Conservation (phyloP, 2,113 vertebrate genomes). For the Megatriorchis doriae region DNA sequence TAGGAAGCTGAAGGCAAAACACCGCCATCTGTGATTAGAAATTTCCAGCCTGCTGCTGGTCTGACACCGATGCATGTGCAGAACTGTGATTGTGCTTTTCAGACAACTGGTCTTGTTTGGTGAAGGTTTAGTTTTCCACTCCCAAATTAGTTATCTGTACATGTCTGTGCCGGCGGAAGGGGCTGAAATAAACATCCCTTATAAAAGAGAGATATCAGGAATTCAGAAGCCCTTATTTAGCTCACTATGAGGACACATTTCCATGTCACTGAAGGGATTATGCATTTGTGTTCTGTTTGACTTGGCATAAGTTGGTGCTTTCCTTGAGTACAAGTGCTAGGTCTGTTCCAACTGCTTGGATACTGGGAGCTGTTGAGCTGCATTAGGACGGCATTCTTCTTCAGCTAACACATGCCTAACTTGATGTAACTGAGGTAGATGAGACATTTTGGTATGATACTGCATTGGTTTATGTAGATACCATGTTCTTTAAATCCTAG, state of each 20-base stretch:
- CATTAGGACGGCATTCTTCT: background rate
- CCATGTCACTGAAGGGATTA: background rate
- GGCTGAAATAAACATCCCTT: background rate
- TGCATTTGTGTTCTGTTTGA: background rate
- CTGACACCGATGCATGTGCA: background rate
- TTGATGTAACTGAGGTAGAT: background rate
- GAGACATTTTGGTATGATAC: background rate
- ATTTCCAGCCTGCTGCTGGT: background rate
- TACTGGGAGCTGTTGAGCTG: background rate
- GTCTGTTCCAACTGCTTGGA: background rate
- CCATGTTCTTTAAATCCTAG: background rate
- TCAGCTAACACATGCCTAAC: background rate
- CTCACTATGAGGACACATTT: background rate
- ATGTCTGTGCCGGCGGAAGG: background rate
- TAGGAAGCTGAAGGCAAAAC: background rate
- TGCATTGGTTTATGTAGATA: background rate
- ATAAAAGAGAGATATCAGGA: background rate
- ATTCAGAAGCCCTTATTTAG: background rate
- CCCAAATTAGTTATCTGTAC: background rate
- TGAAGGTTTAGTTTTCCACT: background rate
- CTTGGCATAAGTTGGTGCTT: background rate
- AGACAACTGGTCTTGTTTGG: background rate
- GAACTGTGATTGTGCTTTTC: background rate
- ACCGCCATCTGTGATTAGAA: background rate
- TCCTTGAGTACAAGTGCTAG: background rate